Base-by-base conservation (phyloP, 2,888 invertebrate genomes). In the Trilocha varians region DNA sequence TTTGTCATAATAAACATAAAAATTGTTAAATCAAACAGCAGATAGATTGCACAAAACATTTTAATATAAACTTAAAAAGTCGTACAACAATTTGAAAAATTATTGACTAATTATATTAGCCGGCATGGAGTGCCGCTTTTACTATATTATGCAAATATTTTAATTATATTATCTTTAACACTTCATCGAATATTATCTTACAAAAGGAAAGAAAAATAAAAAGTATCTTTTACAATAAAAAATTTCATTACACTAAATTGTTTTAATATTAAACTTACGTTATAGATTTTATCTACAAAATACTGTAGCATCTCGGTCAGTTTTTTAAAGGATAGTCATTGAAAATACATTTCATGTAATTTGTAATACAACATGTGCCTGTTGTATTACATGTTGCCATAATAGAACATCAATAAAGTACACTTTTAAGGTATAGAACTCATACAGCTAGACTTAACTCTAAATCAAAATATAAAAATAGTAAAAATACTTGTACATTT, bases 61-160 rank as follows among this genome's bases (percentile, higher is more conserved):
- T 91, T 91, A 91, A 91, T 91, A 91, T 91, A 91, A 91, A 92
- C 91, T 91, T 91, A 91, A 91, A 91, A 91, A 91, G 88, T 86
- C 90, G 91, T 91, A 91, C 91, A 91, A 91, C 91, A 91, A 91
- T 91, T 91, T 91, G 91, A 91, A 91, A 92, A 91, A 91, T 91
- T 92, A 91, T 91, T 91, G 89, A 90, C 91, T 91, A 91, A 84
- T 91, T 87, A 84, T 88, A 88, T 87, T 87, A 76, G 89, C 89
- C 89, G 89, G 86, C 88, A 88, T 88, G 89, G 89, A 89, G 88
- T 83, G 87, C 89, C 89, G 88, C 88, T 87, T 87, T 89, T 87
- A 87, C 89, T 89, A 89, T 87, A 84, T 80, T 87, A 85, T 84
- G 87, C 87, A 87, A 87, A 88, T 88, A 87, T 88, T n/a, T n/a